These are phyloP conservation scores for Phoronis australis DNA, from an alignment of 2,888 invertebrate species.

Conservation along the genomic window DNA sequence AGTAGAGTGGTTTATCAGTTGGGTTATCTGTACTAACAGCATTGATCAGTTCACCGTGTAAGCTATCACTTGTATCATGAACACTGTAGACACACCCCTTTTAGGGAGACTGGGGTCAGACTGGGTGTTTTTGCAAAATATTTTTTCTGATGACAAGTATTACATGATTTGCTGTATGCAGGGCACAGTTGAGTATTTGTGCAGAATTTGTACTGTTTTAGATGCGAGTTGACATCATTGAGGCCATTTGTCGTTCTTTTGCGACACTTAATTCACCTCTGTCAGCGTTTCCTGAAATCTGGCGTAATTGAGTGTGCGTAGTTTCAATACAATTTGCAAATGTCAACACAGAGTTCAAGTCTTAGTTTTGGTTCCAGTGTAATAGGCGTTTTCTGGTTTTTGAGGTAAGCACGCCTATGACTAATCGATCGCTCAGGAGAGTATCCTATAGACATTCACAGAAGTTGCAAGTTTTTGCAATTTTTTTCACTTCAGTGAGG, in stretches of 20 bases:
- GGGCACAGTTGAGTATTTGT: constrained; percentile 6
- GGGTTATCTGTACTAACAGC: neutral
- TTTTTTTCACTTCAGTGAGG: neutral
- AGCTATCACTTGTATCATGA: neutral
- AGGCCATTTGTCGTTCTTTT: too few species aligned
- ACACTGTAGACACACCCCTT: neutral
- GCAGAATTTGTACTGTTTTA: constrained; percentile 7
- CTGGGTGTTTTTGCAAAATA: too few species aligned
- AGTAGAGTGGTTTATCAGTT: constrained; percentile 3
- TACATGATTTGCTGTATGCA: constrained; percentile 6
- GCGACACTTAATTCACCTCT: neutral
- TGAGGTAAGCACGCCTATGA: neutral
- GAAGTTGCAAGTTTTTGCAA: constrained; percentile 5
- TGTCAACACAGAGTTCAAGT: neutral
- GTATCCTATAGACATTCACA: constrained; percentile 1
- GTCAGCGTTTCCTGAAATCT: neutral
- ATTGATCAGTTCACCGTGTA: neutral
- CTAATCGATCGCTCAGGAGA: constrained; percentile 4
- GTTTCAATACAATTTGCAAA: constrained; percentile 2
- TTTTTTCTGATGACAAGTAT: neutral
- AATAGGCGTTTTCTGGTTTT: constrained; percentile 1
- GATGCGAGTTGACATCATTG: too few species aligned
- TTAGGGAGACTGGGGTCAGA: neutral
- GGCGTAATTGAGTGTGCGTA: too few species aligned
- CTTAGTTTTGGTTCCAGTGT: constrained; percentile 1